Percentiles rank a stretch among this genome's conserved stretches.
Evolutionary conservation across 2,888 invertebrate species (phyloP).

Genomic region (Rugalucina vietnamica): DNA sequence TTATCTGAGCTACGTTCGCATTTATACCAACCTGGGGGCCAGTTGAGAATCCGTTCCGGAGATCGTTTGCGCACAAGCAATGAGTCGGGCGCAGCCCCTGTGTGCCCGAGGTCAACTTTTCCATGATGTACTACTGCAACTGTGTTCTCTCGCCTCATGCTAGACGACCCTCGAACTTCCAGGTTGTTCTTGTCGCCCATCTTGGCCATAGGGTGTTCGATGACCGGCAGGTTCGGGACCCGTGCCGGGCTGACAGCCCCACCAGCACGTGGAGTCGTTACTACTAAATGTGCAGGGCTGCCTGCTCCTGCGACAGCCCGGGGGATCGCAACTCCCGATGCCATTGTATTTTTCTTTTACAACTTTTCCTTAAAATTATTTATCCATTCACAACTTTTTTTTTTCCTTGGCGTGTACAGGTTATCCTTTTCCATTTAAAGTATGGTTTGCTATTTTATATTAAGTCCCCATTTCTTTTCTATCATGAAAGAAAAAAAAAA

Average conservation of each 20-base stretch:
- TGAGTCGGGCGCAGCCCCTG: neutral
- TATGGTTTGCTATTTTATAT: no score
- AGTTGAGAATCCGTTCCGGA: slow-evolving; percentile 67
- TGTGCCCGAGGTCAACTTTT: slow-evolving; percentile 36
- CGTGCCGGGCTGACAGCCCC: slow-evolving; percentile 51
- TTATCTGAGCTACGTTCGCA: no score
- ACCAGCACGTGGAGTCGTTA: slow-evolving; percentile 25
- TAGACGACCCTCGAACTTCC: slow-evolving; percentile 63
- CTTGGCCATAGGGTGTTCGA: slow-evolving; percentile 69
- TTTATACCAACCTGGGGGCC: slow-evolving; percentile 66
- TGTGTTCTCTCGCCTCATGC: slow-evolving; percentile 32
- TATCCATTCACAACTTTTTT: no score
- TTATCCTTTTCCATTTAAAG: no score
- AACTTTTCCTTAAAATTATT: neutral
- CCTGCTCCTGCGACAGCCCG: neutral
- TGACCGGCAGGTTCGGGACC: slow-evolving; percentile 65
- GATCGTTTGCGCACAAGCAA: slow-evolving; percentile 45
- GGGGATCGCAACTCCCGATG: slow-evolving; percentile 47
- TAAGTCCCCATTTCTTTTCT: no score
- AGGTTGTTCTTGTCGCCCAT: slow-evolving; percentile 62
- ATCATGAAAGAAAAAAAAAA: no score
- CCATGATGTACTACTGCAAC: slow-evolving; percentile 35
- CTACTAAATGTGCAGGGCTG: neutral
- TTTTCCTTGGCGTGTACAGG: no score
- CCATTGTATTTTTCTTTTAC: slow-evolving; percentile 31